Conservation (phyloP, 1,140 invertebrate genomes). For the Whitmania pigra region DNA sequence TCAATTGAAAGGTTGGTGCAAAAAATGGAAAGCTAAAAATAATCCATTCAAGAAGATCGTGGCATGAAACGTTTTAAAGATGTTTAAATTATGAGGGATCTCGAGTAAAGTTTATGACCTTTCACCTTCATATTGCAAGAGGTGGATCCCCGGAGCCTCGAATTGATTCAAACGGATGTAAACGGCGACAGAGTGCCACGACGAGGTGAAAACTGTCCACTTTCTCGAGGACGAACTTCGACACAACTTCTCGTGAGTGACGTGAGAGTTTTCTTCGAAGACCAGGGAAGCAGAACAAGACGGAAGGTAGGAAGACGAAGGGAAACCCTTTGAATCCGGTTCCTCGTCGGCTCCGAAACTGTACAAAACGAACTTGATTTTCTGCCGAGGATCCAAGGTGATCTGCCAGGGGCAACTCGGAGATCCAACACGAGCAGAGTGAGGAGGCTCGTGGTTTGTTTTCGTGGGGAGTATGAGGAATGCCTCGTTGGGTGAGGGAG, state of each 20-base stretch:
- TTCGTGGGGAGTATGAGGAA: too few relatives aligned
- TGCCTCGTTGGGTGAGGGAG: too few relatives aligned
- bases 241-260: constrained; percentile 23
- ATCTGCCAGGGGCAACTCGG: constrained; percentile 19
- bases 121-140: constrained; percentile 17
- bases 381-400: constrained; percentile 10
- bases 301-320: background rate
- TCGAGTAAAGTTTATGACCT: too few relatives aligned
- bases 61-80: too few relatives aligned
- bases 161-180: constrained; percentile 13
- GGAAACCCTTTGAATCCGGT: background rate
- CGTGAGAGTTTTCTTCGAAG: constrained; percentile 18
- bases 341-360: background rate
- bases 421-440: background rate
- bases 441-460: too few relatives aligned
- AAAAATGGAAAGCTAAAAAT: too few relatives aligned
- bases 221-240: constrained; percentile 20
- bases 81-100: too few relatives aligned
- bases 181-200: constrained; percentile 18
- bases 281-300: background rate
- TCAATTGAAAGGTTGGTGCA: too few relatives aligned
- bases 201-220: constrained; percentile 16
- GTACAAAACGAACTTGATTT: constrained; percentile 9
- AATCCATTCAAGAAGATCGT: too few relatives aligned
- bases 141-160: constrained; percentile 15